Percentiles rank a stretch among this genome's conserved stretches.
Conservation (phyloP, 2,888 invertebrate genomes). For the Reticulitermes lucifugus region DNA sequence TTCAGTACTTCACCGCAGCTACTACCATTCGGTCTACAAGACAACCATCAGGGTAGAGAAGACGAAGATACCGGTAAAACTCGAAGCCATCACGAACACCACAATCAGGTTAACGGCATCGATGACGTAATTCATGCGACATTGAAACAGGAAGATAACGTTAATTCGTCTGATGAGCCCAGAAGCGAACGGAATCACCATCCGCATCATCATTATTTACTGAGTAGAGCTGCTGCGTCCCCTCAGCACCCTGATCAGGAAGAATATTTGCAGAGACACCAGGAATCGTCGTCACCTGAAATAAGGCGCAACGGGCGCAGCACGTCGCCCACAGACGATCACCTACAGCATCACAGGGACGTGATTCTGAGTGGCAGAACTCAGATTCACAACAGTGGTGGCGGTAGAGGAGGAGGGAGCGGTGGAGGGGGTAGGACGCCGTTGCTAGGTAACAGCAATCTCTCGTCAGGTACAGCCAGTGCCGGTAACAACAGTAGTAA, state of each 20-base stretch:
- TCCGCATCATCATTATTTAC: neutral
- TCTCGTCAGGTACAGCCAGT: neutral
- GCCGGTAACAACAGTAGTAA: neutral
- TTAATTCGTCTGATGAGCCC: neutral
- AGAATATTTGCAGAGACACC: constrained; percentile 8
- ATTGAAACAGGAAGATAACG: neutral
- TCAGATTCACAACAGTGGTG: too few species aligned
- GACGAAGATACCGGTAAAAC: constrained; percentile 4
- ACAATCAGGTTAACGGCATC: constrained; percentile 12
- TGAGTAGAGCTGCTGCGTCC: neutral
- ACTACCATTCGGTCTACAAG: neutral
- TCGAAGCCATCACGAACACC: neutral
- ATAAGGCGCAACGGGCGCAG: constrained; percentile 10
- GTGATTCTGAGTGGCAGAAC: neutral
- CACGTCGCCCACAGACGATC: neutral
- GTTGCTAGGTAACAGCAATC: constrained; percentile 27
- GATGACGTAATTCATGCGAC: neutral
- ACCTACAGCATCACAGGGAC: constrained; percentile 10
- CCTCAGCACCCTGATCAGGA: constrained; percentile 16
- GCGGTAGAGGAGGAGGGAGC: neutral
- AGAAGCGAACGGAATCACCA: neutral
- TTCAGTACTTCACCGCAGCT: neutral
- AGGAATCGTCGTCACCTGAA: constrained; percentile 17
- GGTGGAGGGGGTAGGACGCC: constrained; percentile 7
- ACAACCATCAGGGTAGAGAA: constrained; percentile 1